These are phyloP conservation scores for Haliclona indistincta DNA, from an alignment of 37 sponge, comb jelly and placozoan genomes.

Conservation along the genomic window DNA sequence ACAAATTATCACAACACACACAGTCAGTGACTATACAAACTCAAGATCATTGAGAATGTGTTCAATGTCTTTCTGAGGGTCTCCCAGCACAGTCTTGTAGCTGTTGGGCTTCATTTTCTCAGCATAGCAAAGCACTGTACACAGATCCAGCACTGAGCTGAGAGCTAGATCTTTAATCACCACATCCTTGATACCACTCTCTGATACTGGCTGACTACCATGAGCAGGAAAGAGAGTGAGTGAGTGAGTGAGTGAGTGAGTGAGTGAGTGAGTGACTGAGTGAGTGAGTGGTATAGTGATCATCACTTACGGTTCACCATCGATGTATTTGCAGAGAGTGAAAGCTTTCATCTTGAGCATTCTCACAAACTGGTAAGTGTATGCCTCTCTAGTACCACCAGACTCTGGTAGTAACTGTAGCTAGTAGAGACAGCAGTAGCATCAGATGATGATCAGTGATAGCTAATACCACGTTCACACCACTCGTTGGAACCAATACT, in stretches of 20 bases:
- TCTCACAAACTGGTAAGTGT: conserved; percentile 45
- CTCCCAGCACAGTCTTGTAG: conserved; percentile 56
- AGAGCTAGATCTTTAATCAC: no score
- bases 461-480: no score
- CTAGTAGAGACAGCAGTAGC: conserved; percentile 10
- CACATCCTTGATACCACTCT: no score
- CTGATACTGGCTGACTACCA: no score
- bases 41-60: conserved; percentile 10
- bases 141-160: conserved; percentile 39
- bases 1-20: no score
- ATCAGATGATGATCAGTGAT: not conserved
- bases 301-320: conserved; percentile 67
- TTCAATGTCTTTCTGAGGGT: conserved; percentile 24
- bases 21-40: conserved; percentile 12
- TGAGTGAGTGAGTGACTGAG: no score
- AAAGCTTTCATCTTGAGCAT: conserved; percentile 68
- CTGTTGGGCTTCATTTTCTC: conserved; percentile 67
- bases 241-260: no score
- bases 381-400: conserved; percentile 58
- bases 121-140: conserved; percentile 46
- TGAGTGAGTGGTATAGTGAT: no score
- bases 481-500: no score
- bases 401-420: conserved; percentile 27
- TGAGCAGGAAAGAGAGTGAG: no score
- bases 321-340: conserved; percentile 61